Percentiles rank a stretch among this genome's conserved stretches.
Evolutionary conservation across 2,113 vertebrate genomes (phyloP).

Genomic region (Poeciliopsis occidentalis): DNA sequence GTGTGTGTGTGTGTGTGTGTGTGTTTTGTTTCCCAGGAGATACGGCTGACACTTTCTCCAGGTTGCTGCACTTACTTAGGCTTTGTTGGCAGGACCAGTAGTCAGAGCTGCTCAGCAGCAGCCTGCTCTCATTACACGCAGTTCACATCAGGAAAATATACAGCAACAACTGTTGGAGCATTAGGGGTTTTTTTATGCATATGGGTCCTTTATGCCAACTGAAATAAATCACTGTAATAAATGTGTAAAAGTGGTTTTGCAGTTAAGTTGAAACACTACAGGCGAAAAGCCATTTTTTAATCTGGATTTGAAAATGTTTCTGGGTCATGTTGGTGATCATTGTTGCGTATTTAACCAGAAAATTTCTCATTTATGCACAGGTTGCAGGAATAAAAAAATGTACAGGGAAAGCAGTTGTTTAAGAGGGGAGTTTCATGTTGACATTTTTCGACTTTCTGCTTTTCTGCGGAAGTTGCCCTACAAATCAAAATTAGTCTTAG

Average conservation of each 20-base stretch:
- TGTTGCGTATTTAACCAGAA: not conserved
- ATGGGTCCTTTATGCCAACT: slow-evolving; percentile 8
- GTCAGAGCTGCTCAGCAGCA: slow-evolving; percentile 40
- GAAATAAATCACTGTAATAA: slow-evolving; percentile 11
- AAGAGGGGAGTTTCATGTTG: not conserved
- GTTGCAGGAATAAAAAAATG: not conserved
- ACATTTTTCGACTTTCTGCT: not conserved
- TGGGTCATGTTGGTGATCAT: not conserved
- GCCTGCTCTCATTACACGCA: slow-evolving; percentile 45
- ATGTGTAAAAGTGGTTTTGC: slow-evolving; percentile 26
- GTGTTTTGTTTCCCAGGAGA: slow-evolving; percentile 41
- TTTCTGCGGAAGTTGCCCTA: not conserved
- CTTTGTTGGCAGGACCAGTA: slow-evolving; percentile 24
- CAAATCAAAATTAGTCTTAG: not conserved
- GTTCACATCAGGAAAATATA: slow-evolving; percentile 32
- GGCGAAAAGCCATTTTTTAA: not conserved
- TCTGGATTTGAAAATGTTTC: not conserved
- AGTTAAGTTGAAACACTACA: not conserved
- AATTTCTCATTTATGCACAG: not conserved
- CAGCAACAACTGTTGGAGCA: slow-evolving; percentile 27
- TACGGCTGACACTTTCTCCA: slow-evolving; percentile 45
- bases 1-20: not conserved
- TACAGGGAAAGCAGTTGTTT: not conserved
- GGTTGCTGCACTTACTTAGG: slow-evolving; percentile 44
- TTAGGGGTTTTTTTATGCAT: slow-evolving; percentile 21